Evolutionary conservation across 2,888 invertebrate species (phyloP).

Genomic region (Drosophila greeni): DNA sequence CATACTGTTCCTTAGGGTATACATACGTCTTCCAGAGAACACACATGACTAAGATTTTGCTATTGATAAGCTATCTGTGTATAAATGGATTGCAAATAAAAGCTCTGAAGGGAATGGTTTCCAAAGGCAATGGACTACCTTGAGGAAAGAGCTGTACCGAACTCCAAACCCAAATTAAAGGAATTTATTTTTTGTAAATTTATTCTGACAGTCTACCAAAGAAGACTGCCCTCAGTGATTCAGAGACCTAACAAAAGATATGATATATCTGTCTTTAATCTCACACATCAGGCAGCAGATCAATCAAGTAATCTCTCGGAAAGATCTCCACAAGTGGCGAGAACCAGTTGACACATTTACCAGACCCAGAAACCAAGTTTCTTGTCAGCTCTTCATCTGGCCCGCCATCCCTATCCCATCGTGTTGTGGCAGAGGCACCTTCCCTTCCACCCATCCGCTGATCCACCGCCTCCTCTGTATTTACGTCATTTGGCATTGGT

Average conservation of each 20-base stretch:
- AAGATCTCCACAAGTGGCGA: conserved; percentile 15
- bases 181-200: neutral
- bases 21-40: conserved; percentile 7
- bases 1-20: conserved; percentile 2
- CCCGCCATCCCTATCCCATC: conserved; percentile 2
- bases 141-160: neutral
- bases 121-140: neutral
- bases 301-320: conserved; percentile 31
- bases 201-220: neutral
- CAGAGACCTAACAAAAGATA: conserved; percentile 1
- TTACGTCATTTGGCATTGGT: conserved; percentile 44
- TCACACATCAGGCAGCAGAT: conserved; percentile 19
- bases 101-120: neutral
- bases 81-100: conserved; percentile 1
- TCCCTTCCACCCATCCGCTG: conserved; percentile 14
- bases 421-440: conserved; percentile 15
- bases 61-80: conserved; percentile 16
- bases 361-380: conserved; percentile 18
- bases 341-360: conserved; percentile 38
- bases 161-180: neutral
- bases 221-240: conserved; percentile 16
- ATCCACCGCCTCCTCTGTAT: conserved; percentile 1
- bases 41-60: conserved; percentile 17
- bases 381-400: conserved; percentile 15
- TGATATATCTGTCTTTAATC: conserved; percentile 13